A percentile compares a stretch with the other conserved stretches of the same genome.
These are phyloP conservation scores for Volucella bombylans DNA, from an alignment of 2,888 invertebrate genomes.

Conservation along the genomic window DNA sequence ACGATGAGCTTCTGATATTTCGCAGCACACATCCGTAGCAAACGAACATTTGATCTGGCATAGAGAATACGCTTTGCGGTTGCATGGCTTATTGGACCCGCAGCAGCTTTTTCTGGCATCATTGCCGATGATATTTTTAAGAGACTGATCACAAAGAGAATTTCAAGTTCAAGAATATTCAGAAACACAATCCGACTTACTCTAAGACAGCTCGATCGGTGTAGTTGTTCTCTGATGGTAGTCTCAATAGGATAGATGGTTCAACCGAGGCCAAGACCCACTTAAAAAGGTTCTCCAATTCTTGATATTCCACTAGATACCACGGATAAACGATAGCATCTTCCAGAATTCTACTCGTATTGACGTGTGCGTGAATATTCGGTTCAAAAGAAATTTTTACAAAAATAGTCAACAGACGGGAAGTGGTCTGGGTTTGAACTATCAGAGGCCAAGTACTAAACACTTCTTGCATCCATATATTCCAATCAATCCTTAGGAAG, in stretches of 20 bases:
- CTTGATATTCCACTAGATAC: constrained; percentile 85
- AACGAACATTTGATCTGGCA: constrained; percentile 79
- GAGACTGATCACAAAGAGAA: constrained; percentile 74
- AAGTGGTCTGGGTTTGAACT: constrained; percentile 84
- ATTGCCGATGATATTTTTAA: constrained; percentile 78
- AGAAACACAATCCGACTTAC: constrained; percentile 80
- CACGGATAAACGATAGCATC: constrained; percentile 87
- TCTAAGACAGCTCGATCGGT: constrained; percentile 85
- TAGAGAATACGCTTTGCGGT: constrained; percentile 81
- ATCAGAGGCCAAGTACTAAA: constrained; percentile 82
- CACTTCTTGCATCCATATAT: constrained; percentile 83
- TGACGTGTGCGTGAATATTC: constrained; percentile 85
- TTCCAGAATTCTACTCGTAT: constrained; percentile 83
- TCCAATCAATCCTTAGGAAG: constrained; percentile 88
- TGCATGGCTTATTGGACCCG: constrained; percentile 75
- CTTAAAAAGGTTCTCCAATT: constrained; percentile 87
- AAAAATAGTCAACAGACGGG: constrained; percentile 87
- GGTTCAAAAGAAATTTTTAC: constrained; percentile 89
- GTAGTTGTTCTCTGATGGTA: constrained; percentile 83
- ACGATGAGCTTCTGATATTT: constrained; percentile 80
- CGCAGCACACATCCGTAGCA: constrained; percentile 79
- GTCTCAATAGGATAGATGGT: constrained; percentile 86
- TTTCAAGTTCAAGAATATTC: constrained; percentile 38
- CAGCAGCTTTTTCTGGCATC: constrained; percentile 76
- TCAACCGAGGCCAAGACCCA: constrained; percentile 90